phyloP scores from a whole-genome alignment of 2,888 invertebrate species.

The Gastracanthus pulcherrimus region DNA sequence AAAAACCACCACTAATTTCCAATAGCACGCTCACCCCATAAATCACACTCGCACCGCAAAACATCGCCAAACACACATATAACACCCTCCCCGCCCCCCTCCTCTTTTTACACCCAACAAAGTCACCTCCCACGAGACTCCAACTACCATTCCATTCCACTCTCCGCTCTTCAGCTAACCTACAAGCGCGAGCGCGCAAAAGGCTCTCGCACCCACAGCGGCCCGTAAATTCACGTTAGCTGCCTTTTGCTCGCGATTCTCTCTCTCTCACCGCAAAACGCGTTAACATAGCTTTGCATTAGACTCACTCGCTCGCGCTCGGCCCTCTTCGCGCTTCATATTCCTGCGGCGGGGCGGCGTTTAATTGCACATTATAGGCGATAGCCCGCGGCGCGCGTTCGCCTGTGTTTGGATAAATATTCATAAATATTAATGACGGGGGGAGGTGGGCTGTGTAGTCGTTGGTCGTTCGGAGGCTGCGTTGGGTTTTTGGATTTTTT shows the following conservation, averaged over 20 bases:
- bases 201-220: too few relatives aligned
- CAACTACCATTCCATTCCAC: too few relatives aligned
- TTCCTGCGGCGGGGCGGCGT: constrained; percentile 46
- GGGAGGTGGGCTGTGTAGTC: constrained; percentile 36
- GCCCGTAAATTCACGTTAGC: constrained; percentile 71
- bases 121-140: background rate
- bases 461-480: constrained; percentile 6
- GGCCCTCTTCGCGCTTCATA: constrained; percentile 31
- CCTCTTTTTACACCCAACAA: too few relatives aligned
- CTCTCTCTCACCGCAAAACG: constrained; percentile 65
- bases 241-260: constrained; percentile 71
- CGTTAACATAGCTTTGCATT: constrained; percentile 76
- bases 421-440: constrained; percentile 68
- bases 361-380: constrained; percentile 75
- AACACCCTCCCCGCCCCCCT: too few relatives aligned
- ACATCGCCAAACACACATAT: too few relatives aligned
- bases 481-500: background rate
- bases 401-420: constrained; percentile 72
- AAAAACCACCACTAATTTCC: too few relatives aligned
- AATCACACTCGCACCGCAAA: too few relatives aligned
- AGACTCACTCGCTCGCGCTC: constrained; percentile 61
- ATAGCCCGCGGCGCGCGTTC: constrained; percentile 39
- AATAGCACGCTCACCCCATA: too few relatives aligned
- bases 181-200: too few relatives aligned
- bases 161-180: too few relatives aligned